A percentile compares a stretch with the other conserved stretches of the same genome.
phyloP scores from a whole-genome alignment of 2,113 vertebrate genomes.

The Salvelinus fontinalis region DNA sequence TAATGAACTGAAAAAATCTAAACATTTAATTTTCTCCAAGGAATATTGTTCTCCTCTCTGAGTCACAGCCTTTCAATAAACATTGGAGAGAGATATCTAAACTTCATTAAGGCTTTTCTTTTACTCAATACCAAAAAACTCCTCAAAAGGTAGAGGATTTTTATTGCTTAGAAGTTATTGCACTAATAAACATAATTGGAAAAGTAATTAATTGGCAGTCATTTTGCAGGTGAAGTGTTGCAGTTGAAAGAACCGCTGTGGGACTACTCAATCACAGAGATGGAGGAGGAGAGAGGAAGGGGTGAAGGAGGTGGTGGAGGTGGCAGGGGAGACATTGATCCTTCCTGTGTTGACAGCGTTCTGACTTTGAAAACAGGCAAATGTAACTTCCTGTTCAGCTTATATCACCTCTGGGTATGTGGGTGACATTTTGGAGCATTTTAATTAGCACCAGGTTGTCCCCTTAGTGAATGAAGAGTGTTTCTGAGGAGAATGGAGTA shows the following conservation, averaged over 20 bases:
- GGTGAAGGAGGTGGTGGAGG: not conserved
- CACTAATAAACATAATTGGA: constrained; percentile 1
- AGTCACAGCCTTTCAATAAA: constrained; percentile 13
- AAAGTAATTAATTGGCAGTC: no score
- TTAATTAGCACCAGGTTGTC: no score
- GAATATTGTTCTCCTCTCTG: constrained; percentile 10
- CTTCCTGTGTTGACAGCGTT: not conserved
- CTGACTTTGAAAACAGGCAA: not conserved
- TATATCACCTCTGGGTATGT: constrained; percentile 3
- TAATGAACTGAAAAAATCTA: constrained; percentile 38
- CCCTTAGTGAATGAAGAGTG: no score
- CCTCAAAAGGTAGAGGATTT: not conserved
- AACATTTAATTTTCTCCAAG: constrained; percentile 34
- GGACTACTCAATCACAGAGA: not conserved
- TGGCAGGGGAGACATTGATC: not conserved
- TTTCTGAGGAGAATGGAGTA: not conserved
- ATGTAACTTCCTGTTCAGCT: constrained; percentile 1
- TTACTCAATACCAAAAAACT: constrained; percentile 3
- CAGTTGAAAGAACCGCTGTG: not conserved
- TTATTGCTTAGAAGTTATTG: constrained; percentile 7
- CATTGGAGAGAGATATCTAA: constrained; percentile 17
- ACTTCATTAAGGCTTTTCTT: constrained; percentile 22
- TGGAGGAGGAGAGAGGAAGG: not conserved
- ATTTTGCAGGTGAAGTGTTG: not conserved
- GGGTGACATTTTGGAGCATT: not conserved